These are phyloP conservation scores for Semotilus atromaculatus DNA, from an alignment of 2,797 vertebrate genomes.

Conservation along the genomic window DNA sequence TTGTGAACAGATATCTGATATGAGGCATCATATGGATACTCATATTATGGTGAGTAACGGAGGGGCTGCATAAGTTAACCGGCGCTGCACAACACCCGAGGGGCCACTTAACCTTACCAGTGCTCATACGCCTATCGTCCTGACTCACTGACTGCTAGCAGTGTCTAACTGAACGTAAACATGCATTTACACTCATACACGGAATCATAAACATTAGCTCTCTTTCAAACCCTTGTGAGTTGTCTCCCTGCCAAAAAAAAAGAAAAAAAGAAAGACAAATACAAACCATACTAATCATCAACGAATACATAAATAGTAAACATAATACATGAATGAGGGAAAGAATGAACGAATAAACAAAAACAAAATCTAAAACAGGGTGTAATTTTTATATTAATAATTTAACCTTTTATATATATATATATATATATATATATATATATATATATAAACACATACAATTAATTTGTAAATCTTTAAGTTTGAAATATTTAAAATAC, in stretches of 20 bases:
- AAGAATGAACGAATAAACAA: too few species aligned
- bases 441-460: too few species aligned
- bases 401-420: background rate
- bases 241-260: background rate
- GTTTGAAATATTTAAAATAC: too few species aligned
- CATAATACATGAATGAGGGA: background rate
- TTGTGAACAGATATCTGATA: constrained; percentile 4
- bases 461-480: too few species aligned
- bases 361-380: background rate
- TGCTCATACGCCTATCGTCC: constrained; percentile 31
- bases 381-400: background rate
- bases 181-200: constrained; percentile 8
- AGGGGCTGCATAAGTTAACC: background rate
- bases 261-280: background rate
- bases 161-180: constrained; percentile 9
- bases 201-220: constrained; percentile 2
- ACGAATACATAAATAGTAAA: background rate
- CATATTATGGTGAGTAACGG: constrained; percentile 23
- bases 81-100: background rate
- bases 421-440: too few species aligned
- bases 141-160: constrained; percentile 45
- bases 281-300: background rate
- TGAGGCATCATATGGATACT: constrained; percentile 30
- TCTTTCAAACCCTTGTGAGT: background rate
- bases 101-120: constrained; percentile 45